Percentiles rank a stretch among this genome's conserved stretches.
These are phyloP conservation scores for Drosophila grimshawi DNA, from an alignment of 1,140 invertebrate genomes.

Conservation along the genomic window DNA sequence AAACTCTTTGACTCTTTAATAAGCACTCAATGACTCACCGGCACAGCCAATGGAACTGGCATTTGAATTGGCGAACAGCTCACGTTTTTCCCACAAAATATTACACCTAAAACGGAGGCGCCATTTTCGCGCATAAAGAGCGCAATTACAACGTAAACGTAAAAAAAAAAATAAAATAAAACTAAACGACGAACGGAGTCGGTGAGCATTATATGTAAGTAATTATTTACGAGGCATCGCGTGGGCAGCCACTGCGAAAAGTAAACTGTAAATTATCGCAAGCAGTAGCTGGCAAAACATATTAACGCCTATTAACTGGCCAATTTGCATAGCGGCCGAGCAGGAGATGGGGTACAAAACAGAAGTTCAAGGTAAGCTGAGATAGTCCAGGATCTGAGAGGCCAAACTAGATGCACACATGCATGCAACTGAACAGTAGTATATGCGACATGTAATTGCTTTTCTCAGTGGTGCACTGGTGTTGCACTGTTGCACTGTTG, in stretches of 20 bases:
- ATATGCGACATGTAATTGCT: constrained; percentile 65
- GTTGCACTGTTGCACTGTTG: not conserved
- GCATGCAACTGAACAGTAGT: constrained; percentile 27
- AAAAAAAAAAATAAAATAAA: constrained; percentile 35
- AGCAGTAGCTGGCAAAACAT: constrained; percentile 47
- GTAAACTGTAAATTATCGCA: constrained; percentile 63
- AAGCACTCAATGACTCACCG: not conserved
- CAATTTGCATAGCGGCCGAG: constrained; percentile 56
- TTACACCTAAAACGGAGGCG: constrained; percentile 42
- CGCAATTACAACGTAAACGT: constrained; percentile 59
- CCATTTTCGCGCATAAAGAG: constrained; percentile 31
- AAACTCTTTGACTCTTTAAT: too few species aligned
- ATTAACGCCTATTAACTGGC: constrained; percentile 68
- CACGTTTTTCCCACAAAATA: constrained; percentile 50
- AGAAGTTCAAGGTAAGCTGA: constrained; percentile 71
- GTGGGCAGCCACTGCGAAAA: constrained; percentile 55
- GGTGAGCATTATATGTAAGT: constrained; percentile 10
- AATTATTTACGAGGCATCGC: constrained; percentile 63
- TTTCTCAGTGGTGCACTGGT: constrained; percentile 34
- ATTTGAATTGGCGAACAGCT: constrained; percentile 23
- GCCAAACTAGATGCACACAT: constrained; percentile 11
- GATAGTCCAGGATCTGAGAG: constrained; percentile 15
- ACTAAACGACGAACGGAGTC: not conserved
- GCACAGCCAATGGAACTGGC: not conserved
- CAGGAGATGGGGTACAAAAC: constrained; percentile 9